phyloP scores from a whole-genome alignment of 2,888 invertebrate genomes.

The Taenaris catops region DNA sequence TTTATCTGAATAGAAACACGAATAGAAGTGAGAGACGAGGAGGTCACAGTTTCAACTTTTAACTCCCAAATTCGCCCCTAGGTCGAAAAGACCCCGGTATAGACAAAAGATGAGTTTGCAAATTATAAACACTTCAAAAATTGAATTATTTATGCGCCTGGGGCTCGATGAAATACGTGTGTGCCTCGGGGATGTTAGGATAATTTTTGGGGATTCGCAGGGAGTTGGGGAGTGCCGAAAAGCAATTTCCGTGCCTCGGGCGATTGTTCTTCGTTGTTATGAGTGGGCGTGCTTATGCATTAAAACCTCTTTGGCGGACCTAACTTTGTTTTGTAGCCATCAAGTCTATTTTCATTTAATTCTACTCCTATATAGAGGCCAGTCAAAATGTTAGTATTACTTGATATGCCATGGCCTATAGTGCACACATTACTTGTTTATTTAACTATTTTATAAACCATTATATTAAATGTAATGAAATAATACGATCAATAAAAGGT shows the following conservation, averaged over 20 bases:
- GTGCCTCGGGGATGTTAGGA: conserved; percentile 22
- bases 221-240: conserved; percentile 30
- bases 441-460: too few relatives aligned
- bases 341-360: conserved; percentile 20
- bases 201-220: conserved; percentile 30
- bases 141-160: conserved; percentile 50
- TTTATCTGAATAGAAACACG: too few relatives aligned
- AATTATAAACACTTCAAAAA: conserved; percentile 48
- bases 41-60: too few relatives aligned
- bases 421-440: too few relatives aligned
- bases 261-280: conserved; percentile 38
- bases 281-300: conserved; percentile 26
- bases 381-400: too few relatives aligned
- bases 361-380: too few relatives aligned
- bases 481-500: too few relatives aligned
- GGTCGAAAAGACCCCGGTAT: conserved; percentile 10
- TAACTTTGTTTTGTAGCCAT: conserved; percentile 25
- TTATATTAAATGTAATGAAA: too few relatives aligned
- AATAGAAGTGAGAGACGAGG: too few relatives aligned
- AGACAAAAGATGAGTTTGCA: conserved; percentile 34
- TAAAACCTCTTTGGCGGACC: conserved; percentile 28
- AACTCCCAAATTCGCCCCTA: too few relatives aligned
- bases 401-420: too few relatives aligned
- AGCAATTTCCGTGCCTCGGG: conserved; percentile 67
- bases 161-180: conserved; percentile 28